phyloP scores from a whole-genome alignment of 2,888 invertebrate genomes.

The Lordiphosa fenestrarum region DNA sequence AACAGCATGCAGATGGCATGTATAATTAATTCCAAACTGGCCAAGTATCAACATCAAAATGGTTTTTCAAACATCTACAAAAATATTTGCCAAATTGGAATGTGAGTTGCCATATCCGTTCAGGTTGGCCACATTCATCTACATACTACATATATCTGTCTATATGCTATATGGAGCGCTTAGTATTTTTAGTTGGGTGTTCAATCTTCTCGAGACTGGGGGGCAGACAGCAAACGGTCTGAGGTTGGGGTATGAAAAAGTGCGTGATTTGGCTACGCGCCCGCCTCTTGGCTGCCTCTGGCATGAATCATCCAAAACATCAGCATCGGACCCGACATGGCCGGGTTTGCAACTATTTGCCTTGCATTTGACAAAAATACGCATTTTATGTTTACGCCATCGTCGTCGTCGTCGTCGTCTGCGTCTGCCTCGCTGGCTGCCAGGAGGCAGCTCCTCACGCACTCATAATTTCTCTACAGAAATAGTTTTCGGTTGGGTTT shows the following conservation, averaged over 20 bases:
- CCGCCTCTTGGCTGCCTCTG: slow-evolving; percentile 62
- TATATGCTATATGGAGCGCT: slow-evolving; percentile 61
- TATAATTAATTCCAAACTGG: slow-evolving; percentile 3
- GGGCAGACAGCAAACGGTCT: slow-evolving; percentile 42
- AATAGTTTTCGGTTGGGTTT: slow-evolving; percentile 52
- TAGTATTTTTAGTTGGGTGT: slow-evolving; percentile 64
- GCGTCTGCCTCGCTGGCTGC: too few relatives aligned
- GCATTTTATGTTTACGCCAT: slow-evolving; percentile 73
- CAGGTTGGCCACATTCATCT: slow-evolving; percentile 21
- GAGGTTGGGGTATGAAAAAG: too few relatives aligned
- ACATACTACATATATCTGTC: slow-evolving; percentile 15
- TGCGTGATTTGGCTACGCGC: slow-evolving; percentile 51
- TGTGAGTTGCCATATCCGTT: slow-evolving; percentile 68
- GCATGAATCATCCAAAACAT: slow-evolving; percentile 60
- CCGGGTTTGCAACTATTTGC: slow-evolving; percentile 60
- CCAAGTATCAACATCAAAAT: slow-evolving; percentile 1
- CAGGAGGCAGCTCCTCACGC: slow-evolving; percentile 42
- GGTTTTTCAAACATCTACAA: slow-evolving; percentile 16
- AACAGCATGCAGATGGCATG: neutral
- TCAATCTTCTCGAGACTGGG: slow-evolving; percentile 69
- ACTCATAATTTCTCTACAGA: slow-evolving; percentile 70
- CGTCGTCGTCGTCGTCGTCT: slow-evolving; percentile 25
- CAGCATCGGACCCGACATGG: slow-evolving; percentile 29
- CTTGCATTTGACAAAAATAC: slow-evolving; percentile 60
- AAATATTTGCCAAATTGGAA: slow-evolving; percentile 55